A percentile compares a stretch with the other conserved stretches of the same genome.
Evolutionary conservation across 1,140 invertebrate species (phyloP).

Genomic region (Telenomus remus): DNA sequence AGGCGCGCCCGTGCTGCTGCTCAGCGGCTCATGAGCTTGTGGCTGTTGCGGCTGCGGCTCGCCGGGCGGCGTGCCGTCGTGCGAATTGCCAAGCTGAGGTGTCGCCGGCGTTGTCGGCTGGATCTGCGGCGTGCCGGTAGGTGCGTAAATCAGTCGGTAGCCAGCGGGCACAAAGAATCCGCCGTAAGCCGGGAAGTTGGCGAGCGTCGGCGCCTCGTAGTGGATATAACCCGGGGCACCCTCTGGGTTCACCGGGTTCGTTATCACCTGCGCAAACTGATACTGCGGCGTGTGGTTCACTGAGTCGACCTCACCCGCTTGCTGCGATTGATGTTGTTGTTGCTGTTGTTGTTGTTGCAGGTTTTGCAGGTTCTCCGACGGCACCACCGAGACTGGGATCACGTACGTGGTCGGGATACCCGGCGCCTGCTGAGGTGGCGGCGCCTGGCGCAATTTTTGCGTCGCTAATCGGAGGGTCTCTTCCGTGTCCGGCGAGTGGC

Average conservation of each 20-base stretch:
- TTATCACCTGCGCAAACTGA: constrained; percentile 65
- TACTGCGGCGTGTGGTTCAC: constrained; percentile 58
- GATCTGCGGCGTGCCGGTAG: constrained; percentile 64
- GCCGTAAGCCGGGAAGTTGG: constrained; percentile 68
- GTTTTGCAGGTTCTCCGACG: constrained; percentile 70
- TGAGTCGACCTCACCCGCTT: constrained; percentile 19
- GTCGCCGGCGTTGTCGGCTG: constrained; percentile 69
- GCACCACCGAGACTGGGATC: constrained; percentile 73
- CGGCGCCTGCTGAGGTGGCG: constrained; percentile 60
- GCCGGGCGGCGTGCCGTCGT: constrained; percentile 70
- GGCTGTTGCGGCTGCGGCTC: constrained; percentile 59
- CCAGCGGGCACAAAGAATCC: constrained; percentile 71
- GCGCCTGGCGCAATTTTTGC: constrained; percentile 70
- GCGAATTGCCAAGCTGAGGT: constrained; percentile 67
- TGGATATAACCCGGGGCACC: constrained; percentile 61
- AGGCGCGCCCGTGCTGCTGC: not conserved
- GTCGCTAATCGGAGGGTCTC: constrained; percentile 72
- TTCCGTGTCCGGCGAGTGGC: constrained; percentile 70
- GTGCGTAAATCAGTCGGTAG: constrained; percentile 70
- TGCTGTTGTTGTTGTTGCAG: no score
- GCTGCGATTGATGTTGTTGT: no score
- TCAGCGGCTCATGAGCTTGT: constrained; percentile 37
- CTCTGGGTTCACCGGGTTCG: constrained; percentile 40
- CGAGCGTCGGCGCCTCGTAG: constrained; percentile 64
- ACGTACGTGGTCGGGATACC: constrained; percentile 71